These are phyloP conservation scores for Riptortus pedestris DNA, from an alignment of 1,140 invertebrate genomes.

Conservation along the genomic window DNA sequence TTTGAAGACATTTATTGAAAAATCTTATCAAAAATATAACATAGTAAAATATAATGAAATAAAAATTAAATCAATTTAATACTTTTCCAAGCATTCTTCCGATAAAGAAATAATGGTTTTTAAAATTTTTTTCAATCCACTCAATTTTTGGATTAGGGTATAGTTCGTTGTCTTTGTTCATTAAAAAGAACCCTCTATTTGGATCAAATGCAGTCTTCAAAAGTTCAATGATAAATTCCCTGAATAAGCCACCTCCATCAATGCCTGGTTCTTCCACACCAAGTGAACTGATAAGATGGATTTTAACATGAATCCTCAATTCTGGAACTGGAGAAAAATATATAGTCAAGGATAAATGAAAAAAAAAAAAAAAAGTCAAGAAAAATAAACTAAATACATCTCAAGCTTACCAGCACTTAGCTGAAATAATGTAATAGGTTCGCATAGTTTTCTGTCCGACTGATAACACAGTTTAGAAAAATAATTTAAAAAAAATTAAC, in stretches of 20 bases:
- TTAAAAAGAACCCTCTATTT: slow-evolving; percentile 84
- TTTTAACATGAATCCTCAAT: slow-evolving; percentile 69
- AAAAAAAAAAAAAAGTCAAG: slow-evolving; percentile 5
- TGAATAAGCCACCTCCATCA: slow-evolving; percentile 87
- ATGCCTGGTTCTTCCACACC: slow-evolving; percentile 91
- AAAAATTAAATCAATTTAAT: too few relatives aligned
- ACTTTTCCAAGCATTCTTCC: slow-evolving; percentile 90
- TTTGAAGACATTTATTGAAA: too few relatives aligned
- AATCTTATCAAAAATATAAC: too few relatives aligned
- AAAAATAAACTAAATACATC: slow-evolving; percentile 30
- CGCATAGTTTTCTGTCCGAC: too few relatives aligned
- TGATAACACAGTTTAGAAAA: too few relatives aligned
- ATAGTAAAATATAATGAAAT: too few relatives aligned
- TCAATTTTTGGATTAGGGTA: slow-evolving; percentile 92
- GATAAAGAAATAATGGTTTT: slow-evolving; percentile 90
- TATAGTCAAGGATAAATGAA: background rate
- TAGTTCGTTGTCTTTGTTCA: slow-evolving; percentile 83
- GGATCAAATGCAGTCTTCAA: slow-evolving; percentile 94
- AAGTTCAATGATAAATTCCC: slow-evolving; percentile 84
- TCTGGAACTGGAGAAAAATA: slow-evolving; percentile 59
- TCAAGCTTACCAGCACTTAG: too few relatives aligned
- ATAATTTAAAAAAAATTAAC: too few relatives aligned
- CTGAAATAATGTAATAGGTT: too few relatives aligned
- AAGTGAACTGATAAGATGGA: slow-evolving; percentile 79
- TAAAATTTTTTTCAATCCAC: slow-evolving; percentile 70